Evolutionary conservation across 2,888 invertebrate genomes (phyloP), one percentile per base, ranked within the genome.

Genomic region (Ceraclea dissimilis): DNA sequence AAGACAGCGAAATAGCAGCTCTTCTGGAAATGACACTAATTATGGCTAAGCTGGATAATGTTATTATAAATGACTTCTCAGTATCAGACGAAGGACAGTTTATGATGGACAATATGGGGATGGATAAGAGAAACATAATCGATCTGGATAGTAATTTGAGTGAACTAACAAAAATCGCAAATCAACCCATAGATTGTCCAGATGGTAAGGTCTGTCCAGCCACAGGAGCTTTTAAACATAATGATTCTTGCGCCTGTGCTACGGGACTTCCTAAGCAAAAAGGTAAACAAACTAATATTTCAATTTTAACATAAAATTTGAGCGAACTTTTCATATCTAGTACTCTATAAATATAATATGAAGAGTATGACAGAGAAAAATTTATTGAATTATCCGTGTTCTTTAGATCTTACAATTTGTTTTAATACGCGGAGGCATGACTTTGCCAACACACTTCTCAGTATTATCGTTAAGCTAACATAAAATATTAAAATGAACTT

Each of bases 21-120:
- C 18, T 55, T 8, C 16, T 55, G 16, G 50, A 55, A 5, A 50
- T 55, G 50, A 51, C 49, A 22, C 10, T 55, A 5, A 50, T 49
- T 13, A 19, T 55, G 10, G 39, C 50, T 8, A 55, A 55, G 19
- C 21, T 50, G 33, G 26, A 51, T 16, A 16, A 50, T 11, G 39
- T 55, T 13, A 51, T 50, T 19, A n/a, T 55, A 20, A 55, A 55
- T 31, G 55, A 55, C 17, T 55, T 55, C 33, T 43, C 50, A 2
- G 43, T 51, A 43, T 31, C 43, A 18, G 55, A 55, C 8, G 46
- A 34, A 2, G 50, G 55, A 31, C 39, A 50, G n/a, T 55, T 50
- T 26, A 26, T 51, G 19, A 19, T 55, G 20, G 50, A 50, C 13
- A 49, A 55, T 19, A 31, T 20, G n/a, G 18, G 21, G 17, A 6